Evolutionary conservation across 2,113 vertebrate genomes (phyloP).

Genomic region (Miniopterus natalensis): DNA sequence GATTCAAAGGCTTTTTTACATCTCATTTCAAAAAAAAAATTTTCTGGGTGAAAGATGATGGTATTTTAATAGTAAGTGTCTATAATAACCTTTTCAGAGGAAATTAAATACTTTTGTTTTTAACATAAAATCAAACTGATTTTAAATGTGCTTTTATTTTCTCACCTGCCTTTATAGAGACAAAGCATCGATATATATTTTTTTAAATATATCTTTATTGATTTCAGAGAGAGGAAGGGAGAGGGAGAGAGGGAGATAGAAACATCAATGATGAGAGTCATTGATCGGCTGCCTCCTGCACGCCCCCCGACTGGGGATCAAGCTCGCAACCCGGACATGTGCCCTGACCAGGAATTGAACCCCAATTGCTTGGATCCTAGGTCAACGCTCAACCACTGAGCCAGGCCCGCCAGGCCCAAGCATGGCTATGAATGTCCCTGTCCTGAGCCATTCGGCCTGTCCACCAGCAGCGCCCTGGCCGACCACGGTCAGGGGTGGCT

Average conservation of each 20-base stretch:
- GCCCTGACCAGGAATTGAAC: no score
- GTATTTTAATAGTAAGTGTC: constrained; percentile 18
- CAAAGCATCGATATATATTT: not conserved
- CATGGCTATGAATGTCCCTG: no score
- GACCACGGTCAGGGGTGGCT: not conserved
- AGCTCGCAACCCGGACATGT: no score
- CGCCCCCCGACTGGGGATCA: no score
- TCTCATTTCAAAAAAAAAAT: constrained; percentile 4
- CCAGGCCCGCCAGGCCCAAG: no score
- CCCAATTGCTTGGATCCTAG: no score
- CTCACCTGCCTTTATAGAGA: constrained; percentile 15
- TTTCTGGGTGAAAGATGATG: not conserved
- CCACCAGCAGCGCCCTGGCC: not conserved
- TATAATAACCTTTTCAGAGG: constrained; percentile 36
- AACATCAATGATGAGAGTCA: no score
- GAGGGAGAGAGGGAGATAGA: no score
- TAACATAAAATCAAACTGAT: constrained; percentile 3
- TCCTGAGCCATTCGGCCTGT: not conserved
- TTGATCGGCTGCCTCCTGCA: no score
- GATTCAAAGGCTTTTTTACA: constrained; percentile 66
- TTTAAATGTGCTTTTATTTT: constrained; percentile 73
- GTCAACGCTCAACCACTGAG: no score
- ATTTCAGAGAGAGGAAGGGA: no score
- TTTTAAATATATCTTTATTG: no score
- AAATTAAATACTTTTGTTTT: constrained; percentile 25